These are phyloP conservation scores for Cynopterus sphinx DNA, from an alignment of 2,797 vertebrate genomes.

Conservation along the genomic window DNA sequence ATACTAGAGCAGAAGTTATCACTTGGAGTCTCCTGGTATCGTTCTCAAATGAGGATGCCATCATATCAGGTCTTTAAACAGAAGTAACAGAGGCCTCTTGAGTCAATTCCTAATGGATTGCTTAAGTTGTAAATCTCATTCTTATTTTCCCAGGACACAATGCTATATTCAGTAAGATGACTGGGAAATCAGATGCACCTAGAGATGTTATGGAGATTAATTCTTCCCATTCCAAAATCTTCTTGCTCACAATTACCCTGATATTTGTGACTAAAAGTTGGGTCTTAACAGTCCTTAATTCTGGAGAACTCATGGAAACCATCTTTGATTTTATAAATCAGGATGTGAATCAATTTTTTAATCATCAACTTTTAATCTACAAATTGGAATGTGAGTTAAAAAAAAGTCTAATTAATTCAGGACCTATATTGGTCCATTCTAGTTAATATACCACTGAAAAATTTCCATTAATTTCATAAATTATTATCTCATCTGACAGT, in stretches of 20 bases:
- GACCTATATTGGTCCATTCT: background rate
- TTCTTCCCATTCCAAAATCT: background rate
- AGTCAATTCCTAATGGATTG: background rate
- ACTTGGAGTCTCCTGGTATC: background rate
- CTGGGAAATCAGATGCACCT: background rate
- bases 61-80: background rate
- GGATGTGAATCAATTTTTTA: background rate
- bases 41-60: background rate
- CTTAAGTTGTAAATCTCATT: background rate
- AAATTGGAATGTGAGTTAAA: background rate
- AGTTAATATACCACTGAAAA: background rate
- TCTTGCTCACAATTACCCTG: background rate
- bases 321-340: constrained; percentile 23
- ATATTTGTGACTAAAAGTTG: background rate
- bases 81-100: background rate
- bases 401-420: background rate
- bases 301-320: background rate
- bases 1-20: background rate
- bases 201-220: background rate
- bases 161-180: background rate
- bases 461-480: constrained; percentile 40
- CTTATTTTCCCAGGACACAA: background rate
- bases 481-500: background rate
- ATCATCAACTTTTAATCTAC: background rate
- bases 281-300: background rate